phyloP scores from a whole-genome alignment of 1,140 invertebrate species.

The Vanessa tameamea region DNA sequence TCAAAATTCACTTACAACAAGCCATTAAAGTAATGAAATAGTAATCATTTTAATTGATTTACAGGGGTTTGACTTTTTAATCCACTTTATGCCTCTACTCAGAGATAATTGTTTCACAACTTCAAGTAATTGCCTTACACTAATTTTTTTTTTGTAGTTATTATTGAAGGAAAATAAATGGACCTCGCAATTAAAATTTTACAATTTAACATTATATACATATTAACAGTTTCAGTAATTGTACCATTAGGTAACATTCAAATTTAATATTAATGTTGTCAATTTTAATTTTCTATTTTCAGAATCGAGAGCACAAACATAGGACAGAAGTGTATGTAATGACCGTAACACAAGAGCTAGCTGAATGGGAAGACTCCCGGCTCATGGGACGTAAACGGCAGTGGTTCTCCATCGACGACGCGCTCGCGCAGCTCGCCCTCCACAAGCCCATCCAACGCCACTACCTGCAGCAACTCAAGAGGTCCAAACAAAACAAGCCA shows the following conservation, averaged over 20 bases:
- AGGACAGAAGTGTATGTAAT: slow-evolving; percentile 96
- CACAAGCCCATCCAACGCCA: slow-evolving; percentile 95
- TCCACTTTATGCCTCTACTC: neutral
- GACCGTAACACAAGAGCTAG: slow-evolving; percentile 93
- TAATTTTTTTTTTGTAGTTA: slow-evolving; percentile 1
- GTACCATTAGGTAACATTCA: neutral
- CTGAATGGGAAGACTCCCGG: slow-evolving; percentile 96
- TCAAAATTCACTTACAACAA: no score
- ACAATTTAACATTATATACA: no score
- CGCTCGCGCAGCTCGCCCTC: slow-evolving; percentile 89
- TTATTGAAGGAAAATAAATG: neutral
- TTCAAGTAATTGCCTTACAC: neutral
- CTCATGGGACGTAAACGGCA: slow-evolving; percentile 93
- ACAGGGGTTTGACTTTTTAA: slow-evolving; percentile 10
- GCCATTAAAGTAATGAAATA: no score
- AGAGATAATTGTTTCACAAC: slow-evolving; percentile 20
- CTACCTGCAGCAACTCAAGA: slow-evolving; percentile 87
- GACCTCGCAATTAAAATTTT: neutral
- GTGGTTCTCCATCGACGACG: slow-evolving; percentile 95
- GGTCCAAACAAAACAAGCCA: slow-evolving; percentile 78
- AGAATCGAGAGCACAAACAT: slow-evolving; percentile 96
- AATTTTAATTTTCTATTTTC: slow-evolving; percentile 33
- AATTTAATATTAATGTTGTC: neutral
- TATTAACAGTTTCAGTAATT: neutral
- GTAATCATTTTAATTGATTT: slow-evolving; percentile 25